Base-by-base conservation (phyloP, 2,888 invertebrate genomes). In the Cataglyphis altisquamis region DNA sequence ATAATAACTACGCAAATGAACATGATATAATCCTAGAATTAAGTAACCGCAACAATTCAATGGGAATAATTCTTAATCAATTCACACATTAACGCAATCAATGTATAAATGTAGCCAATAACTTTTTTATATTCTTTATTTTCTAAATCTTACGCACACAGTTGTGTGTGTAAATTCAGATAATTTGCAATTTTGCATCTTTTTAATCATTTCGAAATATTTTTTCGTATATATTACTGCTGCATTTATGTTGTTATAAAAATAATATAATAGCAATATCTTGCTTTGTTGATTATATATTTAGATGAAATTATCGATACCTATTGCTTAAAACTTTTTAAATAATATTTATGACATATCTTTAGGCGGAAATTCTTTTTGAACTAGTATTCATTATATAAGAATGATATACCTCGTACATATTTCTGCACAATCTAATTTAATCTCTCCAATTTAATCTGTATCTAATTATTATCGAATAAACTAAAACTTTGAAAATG, bases 391-490 rank as follows among this genome's bases (percentile, higher is more conserved):
- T 29, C 15, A 41, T 73, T 36, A 15, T 29, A 60, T 10, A n/a
- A 15, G 21, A 15, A 12, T 12, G 32, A 64, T 10, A 63, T 3
- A 10, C 5, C 18, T 72, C 12, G 29, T 45, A 15, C 32, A 32
- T 64, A 66, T 32, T 74, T 66, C 66, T 21, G 29, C 39, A 6
- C 67, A 48, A 45, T 66, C 29, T 48, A 66, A 29, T 29, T 29
- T 29, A 29, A 29, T 29, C 29, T 29, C 15, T 67, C 52, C 12
- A n/a, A 10, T 67, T 67, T 67, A 75, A 75, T 81, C 62, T 21
- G 21, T 75, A 45, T 85, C 83, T 85, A 86, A 84, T 88, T 88
- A 77, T 67, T 15, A 10, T 10, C 62, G 25, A 29, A 62, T 45
- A 57, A n/a, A n/a, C 41, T 62, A n/a, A 36, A 72, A 55, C 52